Conservation (phyloP, 2,797 vertebrate species). For the Falco rusticolus region DNA sequence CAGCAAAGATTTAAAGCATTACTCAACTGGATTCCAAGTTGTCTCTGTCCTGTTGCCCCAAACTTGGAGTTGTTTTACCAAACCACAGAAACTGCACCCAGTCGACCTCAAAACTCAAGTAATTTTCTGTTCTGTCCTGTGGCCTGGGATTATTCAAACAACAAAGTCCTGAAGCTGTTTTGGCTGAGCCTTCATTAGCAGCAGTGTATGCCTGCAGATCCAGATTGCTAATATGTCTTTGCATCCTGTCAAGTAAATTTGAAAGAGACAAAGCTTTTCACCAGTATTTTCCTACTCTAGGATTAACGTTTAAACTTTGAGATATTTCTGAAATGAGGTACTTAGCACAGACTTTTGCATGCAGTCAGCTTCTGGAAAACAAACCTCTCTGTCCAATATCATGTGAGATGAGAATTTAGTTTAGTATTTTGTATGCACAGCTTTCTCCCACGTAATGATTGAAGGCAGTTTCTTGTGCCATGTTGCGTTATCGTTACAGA, state of each 20-base stretch:
- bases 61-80: background rate
- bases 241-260: background rate
- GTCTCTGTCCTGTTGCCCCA: background rate
- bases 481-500: background rate
- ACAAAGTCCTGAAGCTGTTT: background rate
- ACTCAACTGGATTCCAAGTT: background rate
- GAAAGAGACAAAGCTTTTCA: background rate
- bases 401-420: background rate
- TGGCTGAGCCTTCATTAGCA: background rate
- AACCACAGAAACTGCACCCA: background rate
- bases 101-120: background rate
- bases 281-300: background rate
- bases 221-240: background rate
- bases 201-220: rapidly evolving
- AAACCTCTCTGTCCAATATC: background rate
- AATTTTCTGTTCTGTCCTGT: background rate
- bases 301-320: background rate
- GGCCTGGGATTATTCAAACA: background rate
- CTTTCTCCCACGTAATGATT: background rate
- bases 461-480: background rate
- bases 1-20: background rate
- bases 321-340: background rate
- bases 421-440: background rate
- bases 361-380: background rate
- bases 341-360: background rate